A percentile compares a stretch with the other conserved stretches of the same genome.
Conservation (phyloP, 2,113 vertebrate genomes). For the Sarotherodon lohbergeri region DNA sequence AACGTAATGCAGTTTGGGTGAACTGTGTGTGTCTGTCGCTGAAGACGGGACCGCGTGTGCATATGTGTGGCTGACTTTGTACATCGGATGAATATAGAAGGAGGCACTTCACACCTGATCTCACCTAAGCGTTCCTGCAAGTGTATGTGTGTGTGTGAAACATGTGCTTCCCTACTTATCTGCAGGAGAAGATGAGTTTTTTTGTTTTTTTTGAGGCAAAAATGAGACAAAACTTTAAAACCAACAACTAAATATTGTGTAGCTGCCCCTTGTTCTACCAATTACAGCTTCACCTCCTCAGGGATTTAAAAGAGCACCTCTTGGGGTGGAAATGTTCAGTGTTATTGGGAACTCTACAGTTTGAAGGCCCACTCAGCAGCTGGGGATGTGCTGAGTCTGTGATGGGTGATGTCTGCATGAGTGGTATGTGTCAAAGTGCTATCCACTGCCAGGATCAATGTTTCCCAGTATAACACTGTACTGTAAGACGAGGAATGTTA, state of each 20-base stretch:
- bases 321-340: neutral
- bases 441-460: neutral
- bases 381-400: neutral
- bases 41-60: neutral
- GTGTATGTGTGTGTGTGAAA: slow-evolving; percentile 10
- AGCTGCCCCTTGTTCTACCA: neutral
- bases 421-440: neutral
- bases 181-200: neutral
- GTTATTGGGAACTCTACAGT: neutral
- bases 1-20: neutral
- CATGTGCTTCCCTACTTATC: neutral
- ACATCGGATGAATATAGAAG: neutral
- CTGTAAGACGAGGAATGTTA: neutral
- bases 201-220: neutral
- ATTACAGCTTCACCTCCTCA: neutral
- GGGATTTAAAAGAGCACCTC: neutral
- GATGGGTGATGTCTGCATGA: neutral
- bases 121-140: slow-evolving; percentile 7
- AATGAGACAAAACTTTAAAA: neutral
- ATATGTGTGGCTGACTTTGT: neutral
- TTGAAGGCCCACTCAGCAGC: neutral
- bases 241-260: neutral
- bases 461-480: neutral
- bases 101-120: slow-evolving; percentile 10
- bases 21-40: neutral